Conservation (phyloP, 2,113 vertebrate species). For the Macrotis lagotis region DNA sequence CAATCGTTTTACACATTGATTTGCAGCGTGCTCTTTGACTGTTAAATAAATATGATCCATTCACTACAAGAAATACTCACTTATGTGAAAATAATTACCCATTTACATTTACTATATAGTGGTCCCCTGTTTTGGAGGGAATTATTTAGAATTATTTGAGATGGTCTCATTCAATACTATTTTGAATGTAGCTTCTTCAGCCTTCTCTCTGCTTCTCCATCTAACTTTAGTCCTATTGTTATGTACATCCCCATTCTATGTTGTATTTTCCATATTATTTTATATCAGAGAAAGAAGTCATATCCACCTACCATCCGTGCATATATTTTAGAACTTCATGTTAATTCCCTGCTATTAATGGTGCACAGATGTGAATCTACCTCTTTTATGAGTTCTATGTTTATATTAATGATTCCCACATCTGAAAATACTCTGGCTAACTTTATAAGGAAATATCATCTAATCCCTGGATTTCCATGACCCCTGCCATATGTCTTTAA, state of each 20-base stretch:
- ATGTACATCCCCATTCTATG: neutral
- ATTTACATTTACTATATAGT: neutral
- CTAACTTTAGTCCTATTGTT: neutral
- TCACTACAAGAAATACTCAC: neutral
- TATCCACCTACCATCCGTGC: neutral
- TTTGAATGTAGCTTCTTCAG: neutral
- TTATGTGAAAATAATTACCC: neutral
- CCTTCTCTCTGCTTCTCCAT: conserved; percentile 36
- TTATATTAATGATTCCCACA: conserved; percentile 35
- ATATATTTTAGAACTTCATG: neutral
- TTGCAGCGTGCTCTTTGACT: neutral
- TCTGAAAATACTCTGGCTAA: conserved; percentile 2
- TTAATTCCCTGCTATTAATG: conserved; percentile 38
- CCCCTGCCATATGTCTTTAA: neutral
- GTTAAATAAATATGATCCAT: neutral
- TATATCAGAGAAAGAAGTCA: conserved; percentile 4
- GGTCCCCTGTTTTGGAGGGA: conserved; percentile 1
- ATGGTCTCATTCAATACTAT: neutral
- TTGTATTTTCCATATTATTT: neutral
- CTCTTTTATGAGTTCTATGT: neutral
- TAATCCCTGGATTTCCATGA: neutral
- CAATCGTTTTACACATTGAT: neutral
- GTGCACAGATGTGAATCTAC: conserved; percentile 9
- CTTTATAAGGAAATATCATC: neutral
- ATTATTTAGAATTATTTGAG: neutral